These are phyloP conservation scores for Ashinkailepas kermadecensis DNA, from an alignment of 2,888 invertebrate species.

Conservation along the genomic window DNA sequence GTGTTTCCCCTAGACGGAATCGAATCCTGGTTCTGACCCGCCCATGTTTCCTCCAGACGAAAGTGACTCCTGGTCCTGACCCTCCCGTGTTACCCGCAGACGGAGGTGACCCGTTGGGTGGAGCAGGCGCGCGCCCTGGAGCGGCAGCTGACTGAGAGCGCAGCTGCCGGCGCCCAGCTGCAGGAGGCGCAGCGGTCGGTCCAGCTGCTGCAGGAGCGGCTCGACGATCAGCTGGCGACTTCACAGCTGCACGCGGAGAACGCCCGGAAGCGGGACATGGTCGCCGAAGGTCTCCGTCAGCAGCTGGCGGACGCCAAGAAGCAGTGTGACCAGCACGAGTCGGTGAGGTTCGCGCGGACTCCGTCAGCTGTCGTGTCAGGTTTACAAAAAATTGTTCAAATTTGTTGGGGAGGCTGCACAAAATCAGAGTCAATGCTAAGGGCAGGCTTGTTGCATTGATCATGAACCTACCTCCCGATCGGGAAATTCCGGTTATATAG, in stretches of 20 bases:
- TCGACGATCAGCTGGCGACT: conserved; percentile 36
- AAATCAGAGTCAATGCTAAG: background rate
- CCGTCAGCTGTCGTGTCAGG: no score
- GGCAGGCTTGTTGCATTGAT: no score
- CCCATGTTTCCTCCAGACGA: no score
- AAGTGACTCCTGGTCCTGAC: no score
- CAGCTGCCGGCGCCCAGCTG: background rate
- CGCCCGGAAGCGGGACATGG: conserved; percentile 39
- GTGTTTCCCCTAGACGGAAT: no score
- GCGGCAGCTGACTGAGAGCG: conserved; percentile 13
- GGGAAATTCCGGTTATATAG: no score
- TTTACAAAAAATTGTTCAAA: no score
- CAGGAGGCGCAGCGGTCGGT: background rate
- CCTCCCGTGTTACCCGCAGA: background rate
- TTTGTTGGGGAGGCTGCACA: background rate
- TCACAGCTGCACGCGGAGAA: conserved; percentile 41
- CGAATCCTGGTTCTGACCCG: no score
- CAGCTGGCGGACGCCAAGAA: conserved; percentile 26
- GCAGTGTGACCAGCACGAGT: background rate
- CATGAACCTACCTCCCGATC: no score
- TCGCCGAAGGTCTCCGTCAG: conserved; percentile 35
- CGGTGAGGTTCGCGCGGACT: background rate
- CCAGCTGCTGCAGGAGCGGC: conserved; percentile 26
- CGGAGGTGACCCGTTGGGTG: conserved; percentile 23
- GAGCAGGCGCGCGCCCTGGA: conserved; percentile 21